These are phyloP conservation scores for Melanotaenia boesemani DNA, from an alignment of 2,797 vertebrate genomes.

Conservation along the genomic window DNA sequence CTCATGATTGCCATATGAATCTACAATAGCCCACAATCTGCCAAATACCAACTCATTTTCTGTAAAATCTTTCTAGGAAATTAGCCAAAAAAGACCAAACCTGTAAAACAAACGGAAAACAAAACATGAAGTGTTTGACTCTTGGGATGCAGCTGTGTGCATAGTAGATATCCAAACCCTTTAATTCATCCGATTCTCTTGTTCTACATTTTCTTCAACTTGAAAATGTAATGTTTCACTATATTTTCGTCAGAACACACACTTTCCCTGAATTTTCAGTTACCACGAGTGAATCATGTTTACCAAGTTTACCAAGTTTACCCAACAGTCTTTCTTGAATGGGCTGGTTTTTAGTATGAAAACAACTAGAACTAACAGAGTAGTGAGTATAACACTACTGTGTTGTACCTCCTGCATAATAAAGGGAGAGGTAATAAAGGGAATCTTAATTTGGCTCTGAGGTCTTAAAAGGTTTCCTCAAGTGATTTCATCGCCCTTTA, in stretches of 20 bases:
- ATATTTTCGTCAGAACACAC: not conserved
- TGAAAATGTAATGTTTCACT: not conserved
- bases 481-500: not conserved
- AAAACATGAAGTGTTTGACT: not conserved
- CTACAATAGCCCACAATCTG: not conserved
- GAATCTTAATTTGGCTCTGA: slow-evolving; percentile 35
- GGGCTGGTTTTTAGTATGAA: slow-evolving; percentile 7
- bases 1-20: too few relatives aligned
- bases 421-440: not conserved
- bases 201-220: not conserved
- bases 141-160: not conserved
- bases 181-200: not conserved
- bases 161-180: not conserved
- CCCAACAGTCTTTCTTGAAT: not conserved
- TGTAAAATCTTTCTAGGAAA: not conserved
- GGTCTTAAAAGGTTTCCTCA: slow-evolving; percentile 9
- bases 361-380: not conserved
- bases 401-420: not conserved
- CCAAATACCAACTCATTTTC: not conserved
- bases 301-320: not conserved
- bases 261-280: not conserved
- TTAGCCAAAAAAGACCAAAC: not conserved
- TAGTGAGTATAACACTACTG: not conserved
- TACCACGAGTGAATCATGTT: not conserved
- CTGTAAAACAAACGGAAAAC: not conserved